Conservation (phyloP, 2,797 vertebrate species). For the Crocodylus rhombifer region DNA sequence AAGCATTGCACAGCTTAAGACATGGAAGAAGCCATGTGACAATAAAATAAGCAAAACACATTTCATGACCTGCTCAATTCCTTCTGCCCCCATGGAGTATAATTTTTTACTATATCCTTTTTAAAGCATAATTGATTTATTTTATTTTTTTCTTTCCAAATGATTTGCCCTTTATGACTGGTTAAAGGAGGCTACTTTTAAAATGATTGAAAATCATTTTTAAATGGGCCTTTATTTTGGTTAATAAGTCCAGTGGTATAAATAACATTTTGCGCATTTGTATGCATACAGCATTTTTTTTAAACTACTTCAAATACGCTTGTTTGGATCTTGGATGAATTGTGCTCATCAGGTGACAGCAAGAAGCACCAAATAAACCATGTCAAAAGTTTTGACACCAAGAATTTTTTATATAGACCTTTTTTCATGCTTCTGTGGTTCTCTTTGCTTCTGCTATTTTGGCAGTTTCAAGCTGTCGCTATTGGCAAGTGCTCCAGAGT, state of each 20-base stretch:
- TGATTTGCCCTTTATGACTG: not conserved
- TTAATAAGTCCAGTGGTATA: not conserved
- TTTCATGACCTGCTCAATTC: not conserved
- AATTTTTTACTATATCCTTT: not conserved
- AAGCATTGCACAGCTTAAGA: not conserved
- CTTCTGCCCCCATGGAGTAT: not conserved
- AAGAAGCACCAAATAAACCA: not conserved
- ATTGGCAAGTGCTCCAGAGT: not conserved
- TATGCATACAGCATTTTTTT: not conserved
- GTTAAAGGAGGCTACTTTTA: not conserved
- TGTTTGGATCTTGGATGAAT: not conserved
- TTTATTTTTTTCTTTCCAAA: not conserved
- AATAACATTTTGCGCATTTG: not conserved
- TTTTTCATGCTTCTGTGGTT: not conserved
- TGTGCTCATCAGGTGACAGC: not conserved
- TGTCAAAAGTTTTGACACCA: not conserved
- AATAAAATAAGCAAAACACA: constrained; percentile 30
- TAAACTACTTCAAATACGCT: not conserved
- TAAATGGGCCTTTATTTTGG: no score
- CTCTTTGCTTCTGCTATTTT: not conserved
- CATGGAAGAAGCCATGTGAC: not conserved
- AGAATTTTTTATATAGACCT: not conserved
- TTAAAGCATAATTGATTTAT: not conserved
- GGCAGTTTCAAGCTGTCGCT: not conserved
- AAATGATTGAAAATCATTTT: not conserved